phyloP scores from a whole-genome alignment of 2,888 invertebrate genomes.

The Drosophila kanekoi region DNA sequence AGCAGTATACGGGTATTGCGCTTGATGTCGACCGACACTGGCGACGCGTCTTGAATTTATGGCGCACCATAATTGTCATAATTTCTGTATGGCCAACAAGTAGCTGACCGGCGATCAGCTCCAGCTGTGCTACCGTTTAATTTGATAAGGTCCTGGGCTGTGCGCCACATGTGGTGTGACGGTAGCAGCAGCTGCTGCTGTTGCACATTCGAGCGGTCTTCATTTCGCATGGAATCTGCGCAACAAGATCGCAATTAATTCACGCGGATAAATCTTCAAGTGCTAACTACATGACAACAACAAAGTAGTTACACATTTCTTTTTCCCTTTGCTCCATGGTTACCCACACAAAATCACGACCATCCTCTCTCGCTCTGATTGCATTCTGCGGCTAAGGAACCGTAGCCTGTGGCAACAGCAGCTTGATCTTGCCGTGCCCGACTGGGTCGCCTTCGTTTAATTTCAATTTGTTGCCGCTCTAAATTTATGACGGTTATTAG shows the following conservation, averaged over 20 bases:
- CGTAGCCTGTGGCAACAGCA: slow-evolving; percentile 2
- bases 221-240: slow-evolving; percentile 47
- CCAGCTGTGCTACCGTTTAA: slow-evolving; percentile 81
- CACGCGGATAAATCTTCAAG: slow-evolving; percentile 85
- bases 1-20: slow-evolving; percentile 21
- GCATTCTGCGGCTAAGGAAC: slow-evolving; percentile 60
- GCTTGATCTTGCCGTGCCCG: slow-evolving; percentile 44
- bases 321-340: slow-evolving; percentile 15
- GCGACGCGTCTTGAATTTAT: slow-evolving; percentile 70
- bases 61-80: slow-evolving; percentile 83
- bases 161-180: slow-evolving; percentile 68
- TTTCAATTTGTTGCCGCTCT: slow-evolving; percentile 83
- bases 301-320: slow-evolving; percentile 82
- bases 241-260: slow-evolving; percentile 85
- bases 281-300: slow-evolving; percentile 86
- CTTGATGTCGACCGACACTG: slow-evolving; percentile 69
- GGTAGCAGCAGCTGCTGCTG: slow-evolving; percentile 25
- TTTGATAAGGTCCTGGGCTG: slow-evolving; percentile 70
- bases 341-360: slow-evolving; percentile 77
- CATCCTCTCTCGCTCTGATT: slow-evolving; percentile 68
- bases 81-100: slow-evolving; percentile 76
- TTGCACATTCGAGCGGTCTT: slow-evolving; percentile 32
- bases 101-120: slow-evolving; percentile 54
- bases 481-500: slow-evolving; percentile 84
- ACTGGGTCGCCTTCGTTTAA: slow-evolving; percentile 74